Evolutionary conservation across 2,113 vertebrate species (phyloP).

Genomic region (Pelobates fuscus): DNA sequence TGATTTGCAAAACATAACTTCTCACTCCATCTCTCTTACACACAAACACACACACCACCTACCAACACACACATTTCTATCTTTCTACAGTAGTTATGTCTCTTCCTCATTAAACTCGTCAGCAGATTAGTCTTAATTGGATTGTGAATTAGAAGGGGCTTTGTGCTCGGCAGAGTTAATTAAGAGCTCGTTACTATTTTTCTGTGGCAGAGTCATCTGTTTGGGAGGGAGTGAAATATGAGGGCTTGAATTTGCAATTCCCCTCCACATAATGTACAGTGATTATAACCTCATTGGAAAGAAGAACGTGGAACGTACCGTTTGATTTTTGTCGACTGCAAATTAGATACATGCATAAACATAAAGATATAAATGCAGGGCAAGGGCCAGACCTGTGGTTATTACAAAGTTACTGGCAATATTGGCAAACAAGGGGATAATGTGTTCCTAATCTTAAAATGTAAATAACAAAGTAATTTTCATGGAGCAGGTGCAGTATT

Average conservation of each 20-base stretch:
- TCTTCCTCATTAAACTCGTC: slow-evolving; percentile 43
- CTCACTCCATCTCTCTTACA: neutral
- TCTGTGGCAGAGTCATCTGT: slow-evolving; percentile 40
- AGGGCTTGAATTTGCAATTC: slow-evolving; percentile 35
- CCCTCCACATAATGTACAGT: slow-evolving; percentile 32
- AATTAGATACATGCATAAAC: slow-evolving; percentile 34
- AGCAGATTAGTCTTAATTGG: slow-evolving; percentile 51
- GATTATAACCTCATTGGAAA: slow-evolving; percentile 33
- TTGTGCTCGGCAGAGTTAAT: slow-evolving; percentile 51
- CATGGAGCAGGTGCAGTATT: too few species aligned
- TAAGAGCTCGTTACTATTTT: slow-evolving; percentile 51
- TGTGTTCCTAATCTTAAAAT: too few species aligned
- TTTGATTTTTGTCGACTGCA: slow-evolving; percentile 17
- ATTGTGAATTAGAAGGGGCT: slow-evolving; percentile 50
- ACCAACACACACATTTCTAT: too few species aligned
- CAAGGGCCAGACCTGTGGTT: neutral
- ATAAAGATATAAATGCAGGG: slow-evolving; percentile 25
- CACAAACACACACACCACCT: too few species aligned
- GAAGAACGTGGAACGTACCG: neutral
- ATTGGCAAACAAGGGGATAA: neutral
- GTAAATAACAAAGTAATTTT: too few species aligned
- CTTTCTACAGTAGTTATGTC: slow-evolving; percentile 21
- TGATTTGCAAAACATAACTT: neutral
- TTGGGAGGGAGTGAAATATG: slow-evolving; percentile 36
- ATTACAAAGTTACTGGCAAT: neutral